phyloP scores from a whole-genome alignment of 2,113 vertebrate species.

The Ophiodon elongatus region DNA sequence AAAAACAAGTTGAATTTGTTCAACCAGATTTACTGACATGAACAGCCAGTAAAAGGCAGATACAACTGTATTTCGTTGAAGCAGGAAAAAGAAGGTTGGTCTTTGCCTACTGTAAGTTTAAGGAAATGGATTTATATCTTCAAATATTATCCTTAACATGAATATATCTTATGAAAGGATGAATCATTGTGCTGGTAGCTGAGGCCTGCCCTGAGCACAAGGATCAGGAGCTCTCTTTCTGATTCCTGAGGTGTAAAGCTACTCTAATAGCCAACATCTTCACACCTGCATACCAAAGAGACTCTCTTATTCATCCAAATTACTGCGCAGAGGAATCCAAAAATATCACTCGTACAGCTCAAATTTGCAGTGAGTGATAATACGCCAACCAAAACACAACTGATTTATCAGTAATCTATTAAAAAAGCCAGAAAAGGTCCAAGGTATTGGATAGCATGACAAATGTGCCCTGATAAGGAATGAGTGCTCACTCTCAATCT shows the following conservation, averaged over 20 bases:
- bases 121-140: conserved; percentile 61
- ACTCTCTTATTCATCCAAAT: conserved; percentile 62
- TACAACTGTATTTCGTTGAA: conserved; percentile 30
- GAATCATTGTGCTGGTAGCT: conserved; percentile 47
- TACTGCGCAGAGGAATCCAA: conserved; percentile 43
- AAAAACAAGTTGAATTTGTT: conserved; percentile 12
- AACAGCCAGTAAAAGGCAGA: conserved; percentile 35
- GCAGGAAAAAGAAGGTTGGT: conserved; percentile 16
- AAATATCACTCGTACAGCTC: conserved; percentile 51
- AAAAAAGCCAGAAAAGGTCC: conserved; percentile 50
- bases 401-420: conserved; percentile 63
- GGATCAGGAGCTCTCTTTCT: conserved; percentile 54
- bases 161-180: conserved; percentile 57
- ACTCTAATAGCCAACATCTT: conserved; percentile 60
- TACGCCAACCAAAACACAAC: conserved; percentile 47
- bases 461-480: conserved; percentile 45
- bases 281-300: conserved; percentile 72
- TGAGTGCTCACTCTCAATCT: conserved; percentile 36
- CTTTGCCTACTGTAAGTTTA: conserved; percentile 39
- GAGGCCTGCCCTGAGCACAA: conserved; percentile 50
- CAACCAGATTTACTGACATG: conserved; percentile 44
- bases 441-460: conserved; percentile 53
- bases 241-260: conserved; percentile 69
- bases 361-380: conserved; percentile 55
- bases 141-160: conserved; percentile 69